Conservation (phyloP, 2,113 vertebrate genomes). For the Sinocyclocheilus maitianheensis region DNA sequence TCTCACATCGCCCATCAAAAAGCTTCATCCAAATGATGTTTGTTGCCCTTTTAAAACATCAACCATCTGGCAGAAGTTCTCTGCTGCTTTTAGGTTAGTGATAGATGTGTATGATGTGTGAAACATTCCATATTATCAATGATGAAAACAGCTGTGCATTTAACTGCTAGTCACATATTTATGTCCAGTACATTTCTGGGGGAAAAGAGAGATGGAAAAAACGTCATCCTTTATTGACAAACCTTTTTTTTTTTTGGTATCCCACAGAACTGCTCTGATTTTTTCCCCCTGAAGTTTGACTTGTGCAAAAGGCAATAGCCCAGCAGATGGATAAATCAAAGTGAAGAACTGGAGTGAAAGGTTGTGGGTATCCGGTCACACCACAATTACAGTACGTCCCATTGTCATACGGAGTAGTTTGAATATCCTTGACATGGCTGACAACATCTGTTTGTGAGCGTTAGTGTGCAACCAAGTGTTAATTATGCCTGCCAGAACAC, state of each 20-base stretch:
- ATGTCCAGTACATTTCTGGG: background rate
- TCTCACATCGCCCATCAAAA: slow-evolving; percentile 47
- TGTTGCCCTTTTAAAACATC: slow-evolving; percentile 20
- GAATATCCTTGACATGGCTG: slow-evolving; percentile 62
- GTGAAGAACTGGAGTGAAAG: background rate
- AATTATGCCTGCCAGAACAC: slow-evolving; percentile 74
- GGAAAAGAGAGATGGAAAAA: background rate
- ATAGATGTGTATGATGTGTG: background rate
- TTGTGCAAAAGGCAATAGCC: background rate
- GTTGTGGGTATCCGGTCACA: background rate
- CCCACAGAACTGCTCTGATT: background rate
- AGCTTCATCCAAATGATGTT: slow-evolving; percentile 29
- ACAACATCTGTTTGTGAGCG: slow-evolving; percentile 69
- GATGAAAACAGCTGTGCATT: background rate
- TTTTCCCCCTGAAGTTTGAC: background rate
- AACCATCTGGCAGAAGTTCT: background rate
- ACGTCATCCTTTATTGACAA: no score
- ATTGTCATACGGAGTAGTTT: slow-evolving; percentile 34
- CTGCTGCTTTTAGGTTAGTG: background rate
- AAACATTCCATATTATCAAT: background rate
- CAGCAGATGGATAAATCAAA: slow-evolving; percentile 1
- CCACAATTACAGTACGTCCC: background rate
- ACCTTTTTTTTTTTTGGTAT: background rate
- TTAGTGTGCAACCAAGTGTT: slow-evolving; percentile 63
- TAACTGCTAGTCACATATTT: background rate